Percentiles rank a stretch among this genome's conserved stretches.
These are phyloP conservation scores for Molanna angustata DNA, from an alignment of 2,888 invertebrate species.

Conservation along the genomic window DNA sequence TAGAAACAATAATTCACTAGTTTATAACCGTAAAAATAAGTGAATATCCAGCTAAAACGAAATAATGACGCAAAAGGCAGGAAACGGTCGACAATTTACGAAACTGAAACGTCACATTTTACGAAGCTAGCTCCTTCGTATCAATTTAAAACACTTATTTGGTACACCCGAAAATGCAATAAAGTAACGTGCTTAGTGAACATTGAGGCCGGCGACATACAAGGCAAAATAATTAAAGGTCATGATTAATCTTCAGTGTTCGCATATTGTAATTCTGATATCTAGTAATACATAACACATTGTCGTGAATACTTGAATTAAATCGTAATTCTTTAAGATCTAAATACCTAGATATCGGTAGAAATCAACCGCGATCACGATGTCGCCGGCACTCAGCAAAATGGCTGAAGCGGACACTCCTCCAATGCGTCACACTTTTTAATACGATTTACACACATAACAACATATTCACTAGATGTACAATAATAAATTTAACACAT, in stretches of 20 bases:
- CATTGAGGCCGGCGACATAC: constrained; percentile 25
- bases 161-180: not conserved
- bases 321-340: not conserved
- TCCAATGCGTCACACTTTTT: constrained; percentile 58
- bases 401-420: constrained; percentile 60
- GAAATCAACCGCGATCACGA: constrained; percentile 40
- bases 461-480: constrained; percentile 11
- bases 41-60: too few species aligned
- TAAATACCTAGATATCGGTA: not conserved
- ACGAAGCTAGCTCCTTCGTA: too few species aligned
- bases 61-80: too few species aligned
- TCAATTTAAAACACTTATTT: not conserved
- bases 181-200: constrained; percentile 22
- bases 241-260: too few species aligned
- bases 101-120: too few species aligned
- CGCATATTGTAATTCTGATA: too few species aligned
- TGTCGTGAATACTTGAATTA: too few species aligned
- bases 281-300: too few species aligned
- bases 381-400: constrained; percentile 56
- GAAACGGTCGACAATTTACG: too few species aligned
- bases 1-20: too few species aligned
- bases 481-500: constrained; percentile 6
- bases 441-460: constrained; percentile 37
- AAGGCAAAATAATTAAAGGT: constrained; percentile 24
- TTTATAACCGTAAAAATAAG: too few species aligned